Base-by-base conservation (phyloP, 2,113 vertebrate genomes). In the Labrus mixtus region DNA sequence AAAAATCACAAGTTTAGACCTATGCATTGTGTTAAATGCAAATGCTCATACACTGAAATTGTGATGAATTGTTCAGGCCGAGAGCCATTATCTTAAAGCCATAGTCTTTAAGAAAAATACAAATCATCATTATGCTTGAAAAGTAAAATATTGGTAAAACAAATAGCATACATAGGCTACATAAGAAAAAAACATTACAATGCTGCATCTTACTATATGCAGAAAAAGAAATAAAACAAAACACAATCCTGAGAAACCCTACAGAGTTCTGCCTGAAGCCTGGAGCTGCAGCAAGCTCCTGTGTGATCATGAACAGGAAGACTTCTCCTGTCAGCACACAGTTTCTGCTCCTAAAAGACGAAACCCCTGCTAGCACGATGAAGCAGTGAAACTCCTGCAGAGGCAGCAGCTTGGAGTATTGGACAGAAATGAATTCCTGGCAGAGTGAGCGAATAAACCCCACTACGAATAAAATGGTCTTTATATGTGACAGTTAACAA, bases 401-500 rank as follows among this genome's bases (percentile, higher is more conserved):
- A 58, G 62, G 58, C 41, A 64, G 80, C 63, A 71, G 56, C 73
- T 80, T 10, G 1, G 45, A 63, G 64, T 64, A 79, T 71, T 71
- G 79, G 76, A 77, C 70, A 86, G 70, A 80, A 73, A 88, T 78
- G 6, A 67, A 77, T 84, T 73, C 56, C 68, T 77, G 46, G 17
- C 15, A 51, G 17, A 23, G 41, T 72, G 19, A 76, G 61, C 39
- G 20, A 58, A 68, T 63, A 82, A 56, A 16, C 10, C 6, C 25
- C 71, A 60, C 74, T 75, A 69, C 17, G 68, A 82, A 81, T 89
- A 79, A 80, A 87, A 73, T 43, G 77, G 78, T 72, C 58, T 85
- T 76, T 78, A 73, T 78, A 48, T 66, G 66, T 87, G 86, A 89
- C 84, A 85, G 83, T 83, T 82, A 88, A 89, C 81, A 88, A 83